Percentiles rank a stretch among this genome's conserved stretches.
phyloP scores from a whole-genome alignment of 1,140 invertebrate genomes.

The Ips typographus region DNA sequence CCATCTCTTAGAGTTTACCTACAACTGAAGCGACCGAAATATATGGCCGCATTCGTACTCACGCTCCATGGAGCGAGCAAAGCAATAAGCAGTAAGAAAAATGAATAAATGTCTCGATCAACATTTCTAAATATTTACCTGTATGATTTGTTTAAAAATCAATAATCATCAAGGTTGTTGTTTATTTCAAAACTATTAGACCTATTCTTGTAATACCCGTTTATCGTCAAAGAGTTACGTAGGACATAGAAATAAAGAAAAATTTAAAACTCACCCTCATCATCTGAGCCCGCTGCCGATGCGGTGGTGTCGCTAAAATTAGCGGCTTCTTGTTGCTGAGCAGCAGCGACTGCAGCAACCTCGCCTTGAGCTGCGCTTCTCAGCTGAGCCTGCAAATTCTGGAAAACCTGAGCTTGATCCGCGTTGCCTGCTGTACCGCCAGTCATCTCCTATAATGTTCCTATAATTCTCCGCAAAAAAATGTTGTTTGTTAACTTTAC shows the following conservation, averaged over 20 bases:
- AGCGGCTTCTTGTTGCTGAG: conserved; percentile 54
- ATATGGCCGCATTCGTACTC: too few species aligned
- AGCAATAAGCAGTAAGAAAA: too few species aligned
- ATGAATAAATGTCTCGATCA: too few species aligned
- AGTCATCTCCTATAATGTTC: not conserved
- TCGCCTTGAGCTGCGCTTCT: conserved; percentile 34
- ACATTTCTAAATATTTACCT: too few species aligned
- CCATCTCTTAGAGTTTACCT: too few species aligned
- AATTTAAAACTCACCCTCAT: conserved; percentile 70
- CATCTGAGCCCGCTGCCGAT: conserved; percentile 84
- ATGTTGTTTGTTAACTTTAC: conserved; percentile 55
- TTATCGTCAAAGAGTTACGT: too few species aligned
- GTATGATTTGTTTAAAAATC: too few species aligned
- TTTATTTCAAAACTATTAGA: too few species aligned
- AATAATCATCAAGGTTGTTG: too few species aligned
- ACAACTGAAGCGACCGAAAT: too few species aligned
- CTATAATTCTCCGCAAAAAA: not conserved
- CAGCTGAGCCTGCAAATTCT: conserved; percentile 38
- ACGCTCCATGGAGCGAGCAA: too few species aligned
- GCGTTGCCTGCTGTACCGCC: conserved; percentile 7
- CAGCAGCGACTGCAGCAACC: conserved; percentile 22
- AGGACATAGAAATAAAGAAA: conserved; percentile 2
- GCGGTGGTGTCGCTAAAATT: conserved; percentile 79
- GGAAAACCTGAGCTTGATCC: conserved; percentile 32
- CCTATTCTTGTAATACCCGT: too few species aligned